These are phyloP conservation scores for Adelphocoris suturalis DNA, from an alignment of 2,888 invertebrate species.

Conservation along the genomic window DNA sequence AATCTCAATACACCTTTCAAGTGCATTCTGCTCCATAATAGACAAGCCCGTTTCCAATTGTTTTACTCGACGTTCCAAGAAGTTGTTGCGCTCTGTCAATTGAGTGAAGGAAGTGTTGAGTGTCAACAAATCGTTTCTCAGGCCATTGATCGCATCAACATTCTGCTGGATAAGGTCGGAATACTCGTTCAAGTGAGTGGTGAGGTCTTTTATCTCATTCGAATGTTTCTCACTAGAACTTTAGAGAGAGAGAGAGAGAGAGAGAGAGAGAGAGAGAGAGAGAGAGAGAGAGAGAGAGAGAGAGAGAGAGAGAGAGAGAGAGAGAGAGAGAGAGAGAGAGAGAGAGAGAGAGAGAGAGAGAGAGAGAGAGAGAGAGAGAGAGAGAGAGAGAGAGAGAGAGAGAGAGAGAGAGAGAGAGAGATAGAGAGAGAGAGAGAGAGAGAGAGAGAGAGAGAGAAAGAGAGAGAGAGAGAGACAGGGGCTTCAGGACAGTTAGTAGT, in stretches of 20 bases:
- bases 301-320: too few relatives aligned
- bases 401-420: constrained; percentile 63
- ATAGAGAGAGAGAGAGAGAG: too few relatives aligned
- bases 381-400: constrained; percentile 61
- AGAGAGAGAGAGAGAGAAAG: constrained; percentile 61
- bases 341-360: not conserved
- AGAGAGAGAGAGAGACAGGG: constrained; percentile 25
- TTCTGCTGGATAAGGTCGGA: not conserved
- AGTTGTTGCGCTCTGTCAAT: not conserved
- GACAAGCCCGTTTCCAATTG: not conserved
- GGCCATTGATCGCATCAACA: not conserved
- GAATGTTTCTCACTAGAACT: not conserved
- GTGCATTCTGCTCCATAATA: not conserved
- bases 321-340: too few relatives aligned
- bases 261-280: too few relatives aligned
- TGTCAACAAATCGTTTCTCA: not conserved
- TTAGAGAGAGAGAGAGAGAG: too few relatives aligned
- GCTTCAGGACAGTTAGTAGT: too few relatives aligned
- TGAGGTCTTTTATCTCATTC: not conserved
- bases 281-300: too few relatives aligned
- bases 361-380: constrained; percentile 30
- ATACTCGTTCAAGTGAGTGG: not conserved
- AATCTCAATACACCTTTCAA: constrained; percentile 14
- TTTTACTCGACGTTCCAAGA: not conserved
- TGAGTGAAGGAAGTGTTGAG: not conserved